Base-by-base conservation (phyloP, 2,113 vertebrate genomes). In the Junco hyemalis region DNA sequence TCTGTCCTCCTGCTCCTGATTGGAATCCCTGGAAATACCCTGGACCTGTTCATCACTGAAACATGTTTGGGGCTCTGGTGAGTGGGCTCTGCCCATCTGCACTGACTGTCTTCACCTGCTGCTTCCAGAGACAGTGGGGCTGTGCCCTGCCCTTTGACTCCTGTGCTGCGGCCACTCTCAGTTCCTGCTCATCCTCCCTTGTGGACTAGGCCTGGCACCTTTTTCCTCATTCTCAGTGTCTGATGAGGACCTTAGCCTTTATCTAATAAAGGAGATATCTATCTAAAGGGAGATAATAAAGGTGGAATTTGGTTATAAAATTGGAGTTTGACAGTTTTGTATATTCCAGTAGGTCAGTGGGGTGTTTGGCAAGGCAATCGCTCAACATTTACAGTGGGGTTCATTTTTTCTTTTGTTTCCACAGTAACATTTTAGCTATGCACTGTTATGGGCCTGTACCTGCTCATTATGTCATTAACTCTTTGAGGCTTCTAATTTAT, bases 161-260 rank as follows among this genome's bases (percentile, higher is more conserved):
- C 9, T 50, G 13, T 78, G 20, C 38, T 17, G 20, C 14, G 19
- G 16, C 38, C 45, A 26, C 28, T 7, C 9, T n/a, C 42, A 9
- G 15, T 16, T 80, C n/a, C 50, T 12, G n/a, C 31, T 44, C 2
- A 1, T 59, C 14, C 12, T 24, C 21, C 1, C 2, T 38, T 3
- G 4, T 23, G 40, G 28, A 38, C 21, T 42, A 66, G 21, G 16
- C 21, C 6, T 19, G 26, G 7, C 6, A 21, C 14, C 11, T 8
- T 60, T 92, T 83, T 63, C 66, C 38, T 79, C n/a, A 11, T 35
- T 59, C 14, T 50, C 14, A 26, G 2, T 51, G 21, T 61, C n/a
- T 53, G 8, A 53, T 42, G 47, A 71, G 9, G 10, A 24, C 63
- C 44, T 33, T 45, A 36, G 14, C 18, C 19, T 84, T 40, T 74